Base-by-base conservation (phyloP, 2,113 vertebrate species). In the Edolisoma coerulescens region DNA sequence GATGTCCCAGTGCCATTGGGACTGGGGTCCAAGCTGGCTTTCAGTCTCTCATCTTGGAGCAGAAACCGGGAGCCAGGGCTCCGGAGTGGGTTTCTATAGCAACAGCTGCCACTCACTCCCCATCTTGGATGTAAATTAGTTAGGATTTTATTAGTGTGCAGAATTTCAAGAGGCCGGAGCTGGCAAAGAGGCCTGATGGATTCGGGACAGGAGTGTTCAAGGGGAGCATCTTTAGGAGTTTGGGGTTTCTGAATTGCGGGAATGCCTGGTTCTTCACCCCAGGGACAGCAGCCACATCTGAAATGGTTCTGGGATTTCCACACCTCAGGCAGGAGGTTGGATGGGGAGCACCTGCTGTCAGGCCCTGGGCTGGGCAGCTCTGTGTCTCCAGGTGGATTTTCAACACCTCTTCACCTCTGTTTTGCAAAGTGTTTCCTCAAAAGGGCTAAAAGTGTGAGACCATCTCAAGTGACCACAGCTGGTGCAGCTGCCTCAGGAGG, bases 81-180 rank as follows among this genome's bases (percentile, higher is more conserved):
- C 96, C 3, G 95, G 98, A 98, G 98, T 98, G 95, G 96, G 98
- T 98, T 97, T 97, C 98, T 98, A 98, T 98, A 97, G 97, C 98
- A 98, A 98, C 98, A 63, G 56, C 97, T 96, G 97, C 98, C 97
- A 97, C 97, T 98, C 98, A 98, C 94, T 98, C 97, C 98, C 97
- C 97, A 98, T 98, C 98, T 97, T 90, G 14, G 96, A 98, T 98
- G 98, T 97, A 98, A 98, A 98, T 98, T 95, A 98, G 97, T 97
- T 95, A 89, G 96, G 98, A 98, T 98, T 98, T 98, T 98, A 98
- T 98, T 98, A 98, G 98, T 97, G 98, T 98, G 97, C 97, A 96
- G 97, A 98, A 98, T 98, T 98, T 97, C 98, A 97, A 98, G 97
- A 98, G 98, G 96, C 95, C 9, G 2, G 88, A 96, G 97, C 85